A percentile compares a stretch with the other conserved stretches of the same genome.
Conservation (phyloP, 2,113 vertebrate species). For the Camelus bactrianus region DNA sequence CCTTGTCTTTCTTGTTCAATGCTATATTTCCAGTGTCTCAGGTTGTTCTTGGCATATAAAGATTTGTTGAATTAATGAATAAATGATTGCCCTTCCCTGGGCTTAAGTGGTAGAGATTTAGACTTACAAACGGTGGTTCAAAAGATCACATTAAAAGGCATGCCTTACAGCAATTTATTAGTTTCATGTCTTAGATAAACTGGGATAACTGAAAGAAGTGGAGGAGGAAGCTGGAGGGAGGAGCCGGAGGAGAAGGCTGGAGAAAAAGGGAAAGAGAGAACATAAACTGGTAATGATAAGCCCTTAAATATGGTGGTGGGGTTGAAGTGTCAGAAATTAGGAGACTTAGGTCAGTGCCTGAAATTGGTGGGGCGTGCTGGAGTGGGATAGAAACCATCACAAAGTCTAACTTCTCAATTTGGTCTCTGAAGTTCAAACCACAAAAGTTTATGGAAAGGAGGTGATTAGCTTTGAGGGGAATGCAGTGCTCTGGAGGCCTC, state of each 20-base stretch:
- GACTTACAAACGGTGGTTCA: conserved; percentile 31
- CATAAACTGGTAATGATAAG: neutral
- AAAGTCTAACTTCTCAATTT: conserved; percentile 31
- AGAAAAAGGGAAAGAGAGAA: neutral
- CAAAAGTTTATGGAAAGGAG: conserved; percentile 19
- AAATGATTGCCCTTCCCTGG: neutral
- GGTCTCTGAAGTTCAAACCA: conserved; percentile 6
- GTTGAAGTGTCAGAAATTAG: conserved; percentile 14
- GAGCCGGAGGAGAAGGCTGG: neutral
- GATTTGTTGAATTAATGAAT: neutral
- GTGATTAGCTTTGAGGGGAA: conserved; percentile 30
- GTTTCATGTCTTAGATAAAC: conserved; percentile 18
- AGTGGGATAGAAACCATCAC: neutral
- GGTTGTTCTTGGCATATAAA: neutral
- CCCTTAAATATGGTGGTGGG: neutral
- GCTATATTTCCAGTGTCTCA: neutral
- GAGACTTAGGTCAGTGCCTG: neutral
- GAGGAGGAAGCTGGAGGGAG: neutral
- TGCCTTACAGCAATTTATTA: conserved; percentile 12
- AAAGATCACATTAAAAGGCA: conserved; percentile 24
- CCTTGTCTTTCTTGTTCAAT: neutral
- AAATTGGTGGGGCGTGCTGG: neutral
- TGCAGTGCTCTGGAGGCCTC: neutral
- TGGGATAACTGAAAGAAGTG: neutral
- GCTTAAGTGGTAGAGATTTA: conserved; percentile 2